Conservation (phyloP, 2,113 vertebrate genomes). For the Lethenteron camtschaticum region DNA sequence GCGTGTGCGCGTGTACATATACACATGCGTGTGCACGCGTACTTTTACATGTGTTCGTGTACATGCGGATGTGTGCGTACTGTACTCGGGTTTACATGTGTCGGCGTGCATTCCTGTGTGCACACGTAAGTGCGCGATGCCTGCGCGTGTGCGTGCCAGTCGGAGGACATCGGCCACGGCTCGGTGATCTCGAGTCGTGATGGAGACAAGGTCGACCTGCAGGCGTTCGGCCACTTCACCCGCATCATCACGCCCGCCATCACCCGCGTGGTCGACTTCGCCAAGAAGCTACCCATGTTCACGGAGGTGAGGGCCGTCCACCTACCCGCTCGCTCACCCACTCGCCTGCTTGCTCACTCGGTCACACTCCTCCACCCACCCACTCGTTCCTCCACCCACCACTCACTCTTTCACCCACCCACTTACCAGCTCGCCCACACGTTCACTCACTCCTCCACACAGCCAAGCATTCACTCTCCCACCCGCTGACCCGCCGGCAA, state of each 20-base stretch:
- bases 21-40: too few relatives aligned
- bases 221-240: constrained; percentile 99
- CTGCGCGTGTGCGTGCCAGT: constrained; percentile 26
- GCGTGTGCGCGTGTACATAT: too few relatives aligned
- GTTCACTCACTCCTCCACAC: neutral
- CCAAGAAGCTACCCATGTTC: constrained; percentile 99
- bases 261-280: constrained; percentile 99
- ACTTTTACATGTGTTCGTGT: too few relatives aligned
- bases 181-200: constrained; percentile 67
- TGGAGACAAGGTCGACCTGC: constrained; percentile 90
- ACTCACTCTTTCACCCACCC: neutral
- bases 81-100: too few relatives aligned
- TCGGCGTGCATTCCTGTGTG: too few relatives aligned
- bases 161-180: constrained; percentile 84
- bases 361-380: too few relatives aligned
- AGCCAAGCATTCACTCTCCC: too few relatives aligned
- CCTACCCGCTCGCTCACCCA: too few relatives aligned
- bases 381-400: neutral
- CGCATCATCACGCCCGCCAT: constrained; percentile 99
- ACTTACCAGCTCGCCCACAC: neutral
- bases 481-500: too few relatives aligned
- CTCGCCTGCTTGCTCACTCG: too few relatives aligned
- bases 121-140: neutral
- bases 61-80: too few relatives aligned
- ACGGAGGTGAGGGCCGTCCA: constrained; percentile 60